Evolutionary conservation across 2,797 vertebrate genomes (phyloP).

Genomic region (Enteromius argenteus): DNA sequence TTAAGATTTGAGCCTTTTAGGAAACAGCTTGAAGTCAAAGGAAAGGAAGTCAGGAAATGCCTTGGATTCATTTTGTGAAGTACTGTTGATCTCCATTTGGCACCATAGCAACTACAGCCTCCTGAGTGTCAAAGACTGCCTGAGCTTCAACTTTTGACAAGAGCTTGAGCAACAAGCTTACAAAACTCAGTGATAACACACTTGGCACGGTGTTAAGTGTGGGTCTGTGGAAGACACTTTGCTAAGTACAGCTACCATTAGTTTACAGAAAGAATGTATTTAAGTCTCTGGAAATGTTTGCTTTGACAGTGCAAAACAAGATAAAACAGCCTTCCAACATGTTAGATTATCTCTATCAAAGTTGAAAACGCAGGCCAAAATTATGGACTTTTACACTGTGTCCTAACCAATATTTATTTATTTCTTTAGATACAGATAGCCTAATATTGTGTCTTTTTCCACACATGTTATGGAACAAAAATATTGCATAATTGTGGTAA

Average conservation of each 20-base stretch:
- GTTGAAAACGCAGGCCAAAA: not conserved
- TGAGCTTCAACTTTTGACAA: slow-evolving; percentile 65
- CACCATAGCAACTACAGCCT: slow-evolving; percentile 72
- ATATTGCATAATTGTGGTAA: too few species aligned
- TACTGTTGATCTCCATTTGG: slow-evolving; percentile 71
- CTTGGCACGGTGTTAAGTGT: slow-evolving; percentile 69
- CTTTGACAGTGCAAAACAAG: not conserved
- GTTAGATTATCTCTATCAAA: not conserved
- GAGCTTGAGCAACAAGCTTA: slow-evolving; percentile 69
- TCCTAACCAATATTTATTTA: not conserved
- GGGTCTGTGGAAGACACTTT: slow-evolving; percentile 65
- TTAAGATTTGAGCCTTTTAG: slow-evolving; percentile 28
- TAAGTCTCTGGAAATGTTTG: not conserved
- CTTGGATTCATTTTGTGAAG: slow-evolving; percentile 53
- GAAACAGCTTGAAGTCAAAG: slow-evolving; percentile 47
- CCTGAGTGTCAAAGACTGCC: slow-evolving; percentile 71
- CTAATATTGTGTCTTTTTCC: not conserved
- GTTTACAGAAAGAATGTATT: slow-evolving; percentile 29
- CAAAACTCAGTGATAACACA: slow-evolving; percentile 68
- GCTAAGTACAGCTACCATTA: slow-evolving; percentile 62
- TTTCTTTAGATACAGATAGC: not conserved
- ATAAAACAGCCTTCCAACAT: not conserved
- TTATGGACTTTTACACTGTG: not conserved
- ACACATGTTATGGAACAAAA: too few species aligned
- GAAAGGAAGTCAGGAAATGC: slow-evolving; percentile 56